Evolutionary conservation across 2,113 vertebrate species (phyloP).

Genomic region (Macquaria ambigua): DNA sequence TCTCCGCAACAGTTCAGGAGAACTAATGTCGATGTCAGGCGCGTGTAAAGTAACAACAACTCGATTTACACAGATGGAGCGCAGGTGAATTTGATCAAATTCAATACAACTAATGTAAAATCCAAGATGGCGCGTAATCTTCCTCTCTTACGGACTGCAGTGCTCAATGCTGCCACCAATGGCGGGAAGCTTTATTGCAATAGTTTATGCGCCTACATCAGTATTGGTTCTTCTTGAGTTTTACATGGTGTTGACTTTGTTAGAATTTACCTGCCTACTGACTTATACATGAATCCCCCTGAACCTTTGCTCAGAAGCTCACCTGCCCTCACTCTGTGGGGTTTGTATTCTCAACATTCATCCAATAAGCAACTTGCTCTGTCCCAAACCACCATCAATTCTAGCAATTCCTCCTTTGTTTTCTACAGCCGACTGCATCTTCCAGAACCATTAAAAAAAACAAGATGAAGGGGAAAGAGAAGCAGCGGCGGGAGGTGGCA

Average conservation of each 20-base stretch:
- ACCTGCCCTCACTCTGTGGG: too few relatives aligned
- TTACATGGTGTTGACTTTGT: too few relatives aligned
- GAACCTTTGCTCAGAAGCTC: too few relatives aligned
- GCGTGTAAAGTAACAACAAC: neutral
- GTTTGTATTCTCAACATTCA: too few relatives aligned
- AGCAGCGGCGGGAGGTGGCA: neutral
- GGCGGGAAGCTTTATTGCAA: neutral
- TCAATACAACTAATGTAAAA: neutral
- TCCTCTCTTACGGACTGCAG: neutral
- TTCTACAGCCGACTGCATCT: neutral
- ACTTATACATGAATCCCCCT: too few relatives aligned
- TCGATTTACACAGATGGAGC: neutral
- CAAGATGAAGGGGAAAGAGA: slow-evolving; percentile 42
- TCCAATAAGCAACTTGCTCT: too few relatives aligned
- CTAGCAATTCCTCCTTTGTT: neutral
- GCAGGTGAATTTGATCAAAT: neutral
- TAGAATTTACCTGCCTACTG: too few relatives aligned
- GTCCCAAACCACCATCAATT: neutral
- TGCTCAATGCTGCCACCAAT: neutral
- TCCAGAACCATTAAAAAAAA: neutral
- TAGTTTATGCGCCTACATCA: neutral
- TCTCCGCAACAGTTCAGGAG: neutral
- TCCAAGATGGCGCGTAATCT: neutral
- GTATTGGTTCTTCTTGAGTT: too few relatives aligned
- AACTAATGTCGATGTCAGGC: too few relatives aligned